Percentiles rank a stretch among this genome's conserved stretches.
These are phyloP conservation scores for Cantharis flavilabris DNA, from an alignment of 2,888 invertebrate species.

Conservation along the genomic window DNA sequence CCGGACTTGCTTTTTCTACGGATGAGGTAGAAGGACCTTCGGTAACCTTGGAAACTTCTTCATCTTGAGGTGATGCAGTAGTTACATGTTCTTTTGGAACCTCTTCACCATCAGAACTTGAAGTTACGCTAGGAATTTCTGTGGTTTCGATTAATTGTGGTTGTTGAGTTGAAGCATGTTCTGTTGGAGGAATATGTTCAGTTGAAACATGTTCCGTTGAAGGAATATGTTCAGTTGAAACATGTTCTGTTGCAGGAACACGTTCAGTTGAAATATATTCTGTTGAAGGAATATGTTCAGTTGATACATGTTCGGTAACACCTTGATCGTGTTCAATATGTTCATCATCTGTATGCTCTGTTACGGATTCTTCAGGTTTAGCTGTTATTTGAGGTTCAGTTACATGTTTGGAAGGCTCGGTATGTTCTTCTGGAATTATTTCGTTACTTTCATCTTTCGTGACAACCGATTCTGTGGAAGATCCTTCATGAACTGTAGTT, in stretches of 20 bases:
- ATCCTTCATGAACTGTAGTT: neutral
- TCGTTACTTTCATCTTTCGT: neutral
- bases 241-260: neutral
- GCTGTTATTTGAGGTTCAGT: neutral
- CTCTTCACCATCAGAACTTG: neutral
- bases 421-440: neutral
- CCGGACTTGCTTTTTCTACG: neutral
- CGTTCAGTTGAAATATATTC: neutral
- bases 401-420: constrained; percentile 7
- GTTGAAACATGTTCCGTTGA: neutral
- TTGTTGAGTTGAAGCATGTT: neutral
- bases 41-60: neutral
- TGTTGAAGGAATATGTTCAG: neutral
- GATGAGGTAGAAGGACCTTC: neutral
- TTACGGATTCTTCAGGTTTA: constrained; percentile 29
- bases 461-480: neutral
- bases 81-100: neutral
- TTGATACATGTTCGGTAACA: neutral
- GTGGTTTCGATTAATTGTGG: neutral
- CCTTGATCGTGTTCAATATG: neutral
- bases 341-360: constrained; percentile 6
- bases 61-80: neutral
- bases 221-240: neutral
- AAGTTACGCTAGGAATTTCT: neutral
- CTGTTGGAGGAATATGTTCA: neutral